Percentiles rank a stretch among this genome's conserved stretches.
phyloP scores from a whole-genome alignment of 2,888 invertebrate genomes.

The Megamerina dolium region DNA sequence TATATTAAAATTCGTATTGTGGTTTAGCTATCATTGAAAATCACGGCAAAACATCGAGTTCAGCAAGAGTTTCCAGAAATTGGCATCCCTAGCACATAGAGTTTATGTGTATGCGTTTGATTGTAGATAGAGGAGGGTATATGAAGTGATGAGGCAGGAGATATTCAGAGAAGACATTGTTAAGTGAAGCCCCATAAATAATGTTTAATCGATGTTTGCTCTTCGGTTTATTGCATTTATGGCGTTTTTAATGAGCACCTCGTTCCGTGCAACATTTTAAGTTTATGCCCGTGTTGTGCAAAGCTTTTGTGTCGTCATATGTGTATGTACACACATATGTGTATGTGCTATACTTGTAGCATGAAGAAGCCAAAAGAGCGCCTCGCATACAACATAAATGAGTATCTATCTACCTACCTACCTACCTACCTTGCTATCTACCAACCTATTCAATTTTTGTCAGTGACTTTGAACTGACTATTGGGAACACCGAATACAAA shows the following conservation, averaged over 20 bases:
- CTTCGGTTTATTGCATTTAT: constrained; percentile 50
- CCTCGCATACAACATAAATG: too few relatives aligned
- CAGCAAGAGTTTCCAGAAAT: too few relatives aligned
- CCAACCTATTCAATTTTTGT: constrained; percentile 28
- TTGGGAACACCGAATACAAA: constrained; percentile 11
- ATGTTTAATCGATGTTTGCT: constrained; percentile 51
- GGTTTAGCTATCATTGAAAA: too few relatives aligned
- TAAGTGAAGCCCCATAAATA: constrained; percentile 48
- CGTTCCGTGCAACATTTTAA: constrained; percentile 44
- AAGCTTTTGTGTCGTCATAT: constrained; percentile 8
- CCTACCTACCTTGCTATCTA: not conserved
- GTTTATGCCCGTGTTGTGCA: constrained; percentile 27
- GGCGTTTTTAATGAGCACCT: constrained; percentile 49
- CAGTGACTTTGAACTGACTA: constrained; percentile 41
- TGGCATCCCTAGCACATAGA: too few relatives aligned
- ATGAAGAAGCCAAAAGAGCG: constrained; percentile 25
- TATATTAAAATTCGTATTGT: too few relatives aligned
- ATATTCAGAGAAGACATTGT: constrained; percentile 19
- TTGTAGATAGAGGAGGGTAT: too few relatives aligned
- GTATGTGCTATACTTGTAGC: constrained; percentile 18
- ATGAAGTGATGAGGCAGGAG: too few relatives aligned
- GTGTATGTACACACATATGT: not conserved
- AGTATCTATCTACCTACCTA: too few relatives aligned
- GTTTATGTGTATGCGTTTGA: too few relatives aligned
- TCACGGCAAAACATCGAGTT: too few relatives aligned